Base-by-base conservation (phyloP, 2,888 invertebrate species). In the Phyllotreta cruciferae region DNA sequence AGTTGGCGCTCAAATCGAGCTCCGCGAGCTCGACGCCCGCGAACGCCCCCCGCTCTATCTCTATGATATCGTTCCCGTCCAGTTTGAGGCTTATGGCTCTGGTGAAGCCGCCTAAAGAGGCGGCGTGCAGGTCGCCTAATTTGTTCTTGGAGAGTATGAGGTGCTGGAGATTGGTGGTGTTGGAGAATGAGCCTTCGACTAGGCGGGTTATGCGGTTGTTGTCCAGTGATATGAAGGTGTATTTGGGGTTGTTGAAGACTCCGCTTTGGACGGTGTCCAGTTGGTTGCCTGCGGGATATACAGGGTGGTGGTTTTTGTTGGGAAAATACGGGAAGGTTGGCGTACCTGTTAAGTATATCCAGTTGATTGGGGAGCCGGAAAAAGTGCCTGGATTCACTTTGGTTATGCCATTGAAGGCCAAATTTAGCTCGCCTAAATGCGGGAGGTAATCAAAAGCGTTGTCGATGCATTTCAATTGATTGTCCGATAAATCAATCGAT, bases 391-490 rank as follows among this genome's bases (percentile, higher is more conserved):
- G 24, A 6, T 8, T n/a, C 9, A 50, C 9, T 9, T n/a, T 34
- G 6, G 2, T 34, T 0, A 58, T 58, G 8, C 41, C 8, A 34
- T 49, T 58, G 11, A 34, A 34, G 24, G 39, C 10, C 7, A 58
- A 14, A 38, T 50, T 58, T 6, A 58, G 10, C n/a, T 58, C 39
- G 7, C 24, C 11, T 9, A 58, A 6, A 41, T 58, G 41, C 8
- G 10, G 0, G 9, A 50, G 10, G 36, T 50, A 8, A 6, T 49
- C 11, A 5, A 50, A 58, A 14, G 35, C 42, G 2, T 41, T 35
- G 6, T 50, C 58, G 41, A 49, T 39, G 6, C 11, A n/a, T 39
- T 50, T 50, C 8, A 58, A 10, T 41, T 58, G 49, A 41, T 58
- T 58, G 14, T 39, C 50, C 10, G 13, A 34, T 0, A 58, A 42